Conservation (phyloP, 2,113 vertebrate genomes). For the Formicarius rufipectus region DNA sequence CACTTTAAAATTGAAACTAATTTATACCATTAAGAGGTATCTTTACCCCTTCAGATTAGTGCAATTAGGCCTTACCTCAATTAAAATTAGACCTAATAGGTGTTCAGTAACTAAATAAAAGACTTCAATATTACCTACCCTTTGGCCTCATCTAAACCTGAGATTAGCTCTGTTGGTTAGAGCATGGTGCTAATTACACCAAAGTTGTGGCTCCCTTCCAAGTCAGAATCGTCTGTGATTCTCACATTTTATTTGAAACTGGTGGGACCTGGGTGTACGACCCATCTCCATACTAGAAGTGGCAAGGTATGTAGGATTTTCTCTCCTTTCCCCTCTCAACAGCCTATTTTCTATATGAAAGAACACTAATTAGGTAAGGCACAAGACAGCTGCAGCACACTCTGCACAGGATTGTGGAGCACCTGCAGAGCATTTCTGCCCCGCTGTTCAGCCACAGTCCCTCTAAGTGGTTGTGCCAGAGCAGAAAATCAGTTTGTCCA, state of each 20-base stretch:
- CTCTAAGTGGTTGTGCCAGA: background rate
- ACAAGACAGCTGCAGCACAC: background rate
- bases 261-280: background rate
- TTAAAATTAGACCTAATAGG: background rate
- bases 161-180: background rate
- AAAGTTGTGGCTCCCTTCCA: background rate
- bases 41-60: background rate
- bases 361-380: background rate
- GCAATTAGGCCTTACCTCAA: background rate
- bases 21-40: background rate
- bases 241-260: background rate
- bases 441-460: background rate
- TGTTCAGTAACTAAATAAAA: background rate
- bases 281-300: background rate
- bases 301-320: background rate
- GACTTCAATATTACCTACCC: background rate
- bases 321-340: background rate
- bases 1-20: conserved; percentile 3
- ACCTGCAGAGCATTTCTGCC: background rate
- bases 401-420: background rate
- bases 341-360: background rate
- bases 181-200: background rate
- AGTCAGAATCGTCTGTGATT: background rate
- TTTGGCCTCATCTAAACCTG: background rate
- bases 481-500: background rate